A percentile compares a stretch with the other conserved stretches of the same genome.
These are phyloP conservation scores for Cryptus viduatorius DNA, from an alignment of 2,888 invertebrate species.

Conservation along the genomic window DNA sequence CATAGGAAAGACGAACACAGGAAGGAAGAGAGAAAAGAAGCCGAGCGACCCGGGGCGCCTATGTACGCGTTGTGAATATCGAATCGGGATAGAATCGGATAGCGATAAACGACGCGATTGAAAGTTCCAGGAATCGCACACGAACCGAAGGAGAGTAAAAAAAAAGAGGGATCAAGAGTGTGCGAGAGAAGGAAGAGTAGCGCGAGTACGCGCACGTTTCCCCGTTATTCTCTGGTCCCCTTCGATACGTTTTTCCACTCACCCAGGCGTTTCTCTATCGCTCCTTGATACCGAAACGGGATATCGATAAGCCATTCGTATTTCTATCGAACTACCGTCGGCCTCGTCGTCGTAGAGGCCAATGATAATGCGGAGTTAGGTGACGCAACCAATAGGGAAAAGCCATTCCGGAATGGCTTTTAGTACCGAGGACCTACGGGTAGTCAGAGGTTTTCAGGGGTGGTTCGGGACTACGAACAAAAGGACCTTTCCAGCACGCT, in stretches of 20 bases:
- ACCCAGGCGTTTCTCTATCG: slow-evolving; percentile 31
- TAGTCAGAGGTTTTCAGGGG: not conserved
- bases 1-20: slow-evolving; percentile 55
- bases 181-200: slow-evolving; percentile 51
- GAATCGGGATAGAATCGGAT: slow-evolving; percentile 78
- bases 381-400: slow-evolving; percentile 66
- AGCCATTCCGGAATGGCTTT: slow-evolving; percentile 66
- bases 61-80: slow-evolving; percentile 79
- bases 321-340: slow-evolving; percentile 70
- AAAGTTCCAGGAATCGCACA: slow-evolving; percentile 72
- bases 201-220: slow-evolving; percentile 57
- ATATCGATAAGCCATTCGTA: slow-evolving; percentile 78
- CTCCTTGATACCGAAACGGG: slow-evolving; percentile 63
- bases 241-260: slow-evolving; percentile 33
- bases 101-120: slow-evolving; percentile 81
- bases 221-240: slow-evolving; percentile 51
- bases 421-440: slow-evolving; percentile 46
- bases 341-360: slow-evolving; percentile 60
- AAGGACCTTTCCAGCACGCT: slow-evolving; percentile 50
- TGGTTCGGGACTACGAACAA: slow-evolving; percentile 60
- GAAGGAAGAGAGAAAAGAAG: slow-evolving; percentile 61
- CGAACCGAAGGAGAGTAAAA: slow-evolving; percentile 30
- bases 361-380: slow-evolving; percentile 74
- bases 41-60: slow-evolving; percentile 43
- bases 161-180: slow-evolving; percentile 51